These are phyloP conservation scores for Tribolium freemani DNA, from an alignment of 2,888 invertebrate genomes.

Conservation along the genomic window DNA sequence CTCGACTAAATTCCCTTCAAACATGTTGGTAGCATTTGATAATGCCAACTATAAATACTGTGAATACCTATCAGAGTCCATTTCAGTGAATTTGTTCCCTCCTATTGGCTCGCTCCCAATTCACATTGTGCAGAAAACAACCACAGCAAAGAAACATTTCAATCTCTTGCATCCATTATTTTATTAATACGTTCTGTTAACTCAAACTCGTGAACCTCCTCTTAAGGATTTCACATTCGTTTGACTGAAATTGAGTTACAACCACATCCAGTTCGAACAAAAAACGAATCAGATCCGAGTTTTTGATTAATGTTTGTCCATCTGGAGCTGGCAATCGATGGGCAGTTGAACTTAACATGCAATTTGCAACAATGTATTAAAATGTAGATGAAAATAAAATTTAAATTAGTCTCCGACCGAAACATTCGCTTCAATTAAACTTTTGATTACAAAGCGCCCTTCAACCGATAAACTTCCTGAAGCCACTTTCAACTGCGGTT, in stretches of 20 bases:
- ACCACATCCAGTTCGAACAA: neutral
- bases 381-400: constrained; percentile 30
- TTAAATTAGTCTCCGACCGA: constrained; percentile 30
- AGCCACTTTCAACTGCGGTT: constrained; percentile 15
- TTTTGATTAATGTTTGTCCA: neutral
- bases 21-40: constrained; percentile 28
- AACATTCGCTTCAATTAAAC: constrained; percentile 33
- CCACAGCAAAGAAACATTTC: neutral
- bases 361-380: constrained; percentile 24
- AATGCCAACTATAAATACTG: constrained; percentile 32
- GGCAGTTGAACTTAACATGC: neutral
- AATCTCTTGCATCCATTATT: no score
- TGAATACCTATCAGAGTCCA: constrained; percentile 23
- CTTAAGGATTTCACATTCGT: neutral
- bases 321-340: neutral
- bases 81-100: constrained; percentile 18
- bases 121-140: constrained; percentile 6
- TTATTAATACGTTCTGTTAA: neutral
- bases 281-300: neutral
- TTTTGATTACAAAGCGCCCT: constrained; percentile 27
- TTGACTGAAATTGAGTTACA: constrained; percentile 1
- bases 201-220: no score
- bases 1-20: constrained; percentile 30
- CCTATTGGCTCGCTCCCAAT: neutral
- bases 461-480: constrained; percentile 28